Conservation (phyloP, 2,797 vertebrate species). For the Todus mexicanus region DNA sequence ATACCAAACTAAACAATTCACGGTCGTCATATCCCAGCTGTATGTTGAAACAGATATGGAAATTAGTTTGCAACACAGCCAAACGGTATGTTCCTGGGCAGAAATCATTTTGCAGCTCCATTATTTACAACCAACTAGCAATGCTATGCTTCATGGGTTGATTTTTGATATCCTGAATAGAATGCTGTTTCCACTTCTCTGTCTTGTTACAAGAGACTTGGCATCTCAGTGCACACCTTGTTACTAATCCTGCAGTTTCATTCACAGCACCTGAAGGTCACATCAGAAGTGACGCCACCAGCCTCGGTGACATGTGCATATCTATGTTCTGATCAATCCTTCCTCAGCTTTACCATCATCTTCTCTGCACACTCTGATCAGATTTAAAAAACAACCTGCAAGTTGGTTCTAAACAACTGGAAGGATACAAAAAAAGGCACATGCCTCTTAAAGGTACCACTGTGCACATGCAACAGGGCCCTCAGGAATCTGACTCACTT, state of each 20-base stretch:
- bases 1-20: neutral
- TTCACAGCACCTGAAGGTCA: neutral
- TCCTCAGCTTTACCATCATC: neutral
- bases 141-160: neutral
- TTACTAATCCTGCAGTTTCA: neutral
- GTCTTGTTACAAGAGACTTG: neutral
- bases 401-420: neutral
- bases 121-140: slow-evolving; percentile 5
- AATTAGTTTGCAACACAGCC: neutral
- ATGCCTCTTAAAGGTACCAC: neutral
- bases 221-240: neutral
- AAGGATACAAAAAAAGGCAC: neutral
- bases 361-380: neutral
- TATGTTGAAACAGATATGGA: neutral
- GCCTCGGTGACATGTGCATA: neutral
- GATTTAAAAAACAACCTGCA: neutral
- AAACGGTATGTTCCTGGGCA: neutral
- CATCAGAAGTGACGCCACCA: neutral
- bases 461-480: neutral
- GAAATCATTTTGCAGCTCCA: neutral
- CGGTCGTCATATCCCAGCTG: neutral
- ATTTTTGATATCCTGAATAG: neutral
- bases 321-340: neutral
- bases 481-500: neutral
- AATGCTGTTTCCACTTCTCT: neutral